Conservation (phyloP, 2,113 vertebrate species). For the Carassius auratus region DNA sequence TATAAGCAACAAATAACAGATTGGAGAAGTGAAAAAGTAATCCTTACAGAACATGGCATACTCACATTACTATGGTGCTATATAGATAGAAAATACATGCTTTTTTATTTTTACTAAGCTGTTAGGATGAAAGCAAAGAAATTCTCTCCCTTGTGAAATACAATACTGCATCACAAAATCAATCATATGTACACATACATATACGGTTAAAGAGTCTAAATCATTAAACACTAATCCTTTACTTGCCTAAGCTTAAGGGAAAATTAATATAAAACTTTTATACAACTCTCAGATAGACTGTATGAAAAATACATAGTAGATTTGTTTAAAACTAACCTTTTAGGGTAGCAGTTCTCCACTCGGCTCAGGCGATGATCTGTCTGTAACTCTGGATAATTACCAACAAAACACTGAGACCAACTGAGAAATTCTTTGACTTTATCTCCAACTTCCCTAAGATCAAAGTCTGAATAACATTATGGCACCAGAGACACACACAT, state of each 20-base stretch:
- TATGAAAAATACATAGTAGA: not conserved
- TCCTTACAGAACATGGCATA: not conserved
- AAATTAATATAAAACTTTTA: not conserved
- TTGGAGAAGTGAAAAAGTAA: not conserved
- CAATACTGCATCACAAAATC: not conserved
- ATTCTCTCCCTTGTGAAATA: not conserved
- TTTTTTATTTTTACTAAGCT: not conserved
- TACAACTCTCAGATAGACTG: not conserved
- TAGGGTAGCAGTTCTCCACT: conserved; percentile 6
- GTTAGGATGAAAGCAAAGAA: not conserved
- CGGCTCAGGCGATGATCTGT: conserved; percentile 49
- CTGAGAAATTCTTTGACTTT: conserved; percentile 37
- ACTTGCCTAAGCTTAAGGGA: not conserved
- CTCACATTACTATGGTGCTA: not conserved
- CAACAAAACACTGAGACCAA: conserved; percentile 41
- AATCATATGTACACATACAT: not conserved
- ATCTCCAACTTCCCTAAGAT: conserved; percentile 58
- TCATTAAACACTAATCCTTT: not conserved
- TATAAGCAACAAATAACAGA: not conserved
- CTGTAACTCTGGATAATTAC: conserved; percentile 19
- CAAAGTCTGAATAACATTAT: conserved; percentile 72
- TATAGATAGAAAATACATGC: not conserved
- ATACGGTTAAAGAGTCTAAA: not conserved
- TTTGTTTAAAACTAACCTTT: conserved; percentile 57
- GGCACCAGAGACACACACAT: conserved; percentile 42